These are phyloP conservation scores for Chondrilla cf. caribensis DNA, from an alignment of 37 sponge, comb jelly and placozoan genomes.

Conservation along the genomic window DNA sequence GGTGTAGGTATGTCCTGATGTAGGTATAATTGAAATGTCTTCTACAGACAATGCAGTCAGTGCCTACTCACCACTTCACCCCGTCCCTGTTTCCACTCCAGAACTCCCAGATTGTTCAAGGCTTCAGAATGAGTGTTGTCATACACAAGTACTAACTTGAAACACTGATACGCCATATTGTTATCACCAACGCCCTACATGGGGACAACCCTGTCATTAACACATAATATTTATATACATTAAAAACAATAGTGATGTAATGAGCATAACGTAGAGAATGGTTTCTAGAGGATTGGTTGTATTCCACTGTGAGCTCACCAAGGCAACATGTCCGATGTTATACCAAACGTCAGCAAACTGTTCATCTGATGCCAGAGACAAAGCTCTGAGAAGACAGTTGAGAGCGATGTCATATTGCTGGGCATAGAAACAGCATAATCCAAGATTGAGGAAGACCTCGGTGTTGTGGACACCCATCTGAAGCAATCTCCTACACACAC, in stretches of 20 bases:
- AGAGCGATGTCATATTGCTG: conserved; percentile 97
- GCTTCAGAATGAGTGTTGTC: conserved; percentile 95
- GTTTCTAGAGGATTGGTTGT: neutral
- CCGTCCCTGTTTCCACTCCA: conserved; percentile 82
- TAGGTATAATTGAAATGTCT: no score
- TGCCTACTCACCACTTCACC: conserved; percentile 85
- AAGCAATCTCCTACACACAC: conserved; percentile 68
- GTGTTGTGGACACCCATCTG: conserved; percentile 97
- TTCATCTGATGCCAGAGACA: conserved; percentile 84
- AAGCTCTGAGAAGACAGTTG: conserved; percentile 83
- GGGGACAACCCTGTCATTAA: neutral
- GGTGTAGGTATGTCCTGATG: no score
- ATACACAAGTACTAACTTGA: conserved; percentile 85
- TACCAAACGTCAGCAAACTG: conserved; percentile 92
- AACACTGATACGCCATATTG: conserved; percentile 83
- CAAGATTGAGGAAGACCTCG: conserved; percentile 94
- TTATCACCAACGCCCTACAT: conserved; percentile 82
- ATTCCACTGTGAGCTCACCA: conserved; percentile 46
- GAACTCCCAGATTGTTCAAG: conserved; percentile 94
- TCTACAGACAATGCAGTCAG: no score
- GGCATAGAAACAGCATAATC: conserved; percentile 96
- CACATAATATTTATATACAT: no score
- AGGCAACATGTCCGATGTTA: conserved; percentile 92
- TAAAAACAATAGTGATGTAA: no score
- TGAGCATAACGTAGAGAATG: no score